Base-by-base conservation (phyloP, 2,113 vertebrate species). In the Percopsis transmontana region DNA sequence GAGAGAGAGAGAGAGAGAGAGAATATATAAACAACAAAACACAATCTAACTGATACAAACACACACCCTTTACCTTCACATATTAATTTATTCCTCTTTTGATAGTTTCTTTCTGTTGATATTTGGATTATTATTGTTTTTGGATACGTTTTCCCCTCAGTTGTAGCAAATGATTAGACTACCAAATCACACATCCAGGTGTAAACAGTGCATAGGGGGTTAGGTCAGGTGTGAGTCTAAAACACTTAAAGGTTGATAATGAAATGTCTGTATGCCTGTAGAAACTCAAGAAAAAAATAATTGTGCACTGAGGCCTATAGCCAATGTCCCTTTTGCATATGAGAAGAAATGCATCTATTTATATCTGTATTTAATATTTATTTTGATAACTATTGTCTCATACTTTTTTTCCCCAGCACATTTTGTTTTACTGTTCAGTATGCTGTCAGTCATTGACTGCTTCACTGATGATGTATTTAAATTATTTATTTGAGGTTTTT, bases 311-410 rank as follows among this genome's bases (percentile, higher is more conserved):
- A 81, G 72, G 66, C 77, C 74, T 66, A 61, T 50, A 77, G 62
- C 68, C 67, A 77, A 68, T 73, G 60, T 75, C 70, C 64, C 58
- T 66, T 68, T 81, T 24, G 50, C 71, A 67, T 68, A 72, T 71
- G 69, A 79, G 84, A 64, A 89, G 69, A 87, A 87, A 91, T 89
- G 68, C 74, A 76, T 91, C 86, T 91, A 93, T 93, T 93, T 93
- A 93, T 91, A 84, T 72, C 74, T 68, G 84, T 93, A 93, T 93
- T 93, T 93, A 93, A 90, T 93, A 93, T 93, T 93, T 93, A 93
- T 93, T 92, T 93, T 83, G 69, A 82, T 84, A 67, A 76, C 70
- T 68, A 59, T 68, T 47, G 41, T 85, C 60, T 80, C 74, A 66
- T 84, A 62, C 58, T 76, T 82, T 70, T 58, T 41, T 40, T 72